phyloP scores from a whole-genome alignment of 2,113 vertebrate genomes.

The Gavialis gangeticus region DNA sequence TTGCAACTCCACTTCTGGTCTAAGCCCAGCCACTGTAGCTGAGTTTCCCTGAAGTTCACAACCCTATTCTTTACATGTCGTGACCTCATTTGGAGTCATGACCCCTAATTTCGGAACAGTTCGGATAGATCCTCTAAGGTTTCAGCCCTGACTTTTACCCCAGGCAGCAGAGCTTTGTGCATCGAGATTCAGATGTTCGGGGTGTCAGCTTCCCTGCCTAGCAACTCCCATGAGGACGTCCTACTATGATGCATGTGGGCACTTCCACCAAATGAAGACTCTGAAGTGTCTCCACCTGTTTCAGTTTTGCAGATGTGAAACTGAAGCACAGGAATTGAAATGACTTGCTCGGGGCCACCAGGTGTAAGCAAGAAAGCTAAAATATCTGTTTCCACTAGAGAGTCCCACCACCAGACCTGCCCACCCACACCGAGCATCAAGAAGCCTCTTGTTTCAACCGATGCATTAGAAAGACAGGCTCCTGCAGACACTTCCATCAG shows the following conservation, averaged over 20 bases:
- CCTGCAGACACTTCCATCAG: slow-evolving; percentile 5
- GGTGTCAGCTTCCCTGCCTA: too few relatives aligned
- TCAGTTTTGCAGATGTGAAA: neutral
- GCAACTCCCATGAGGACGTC: too few relatives aligned
- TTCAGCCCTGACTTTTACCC: neutral
- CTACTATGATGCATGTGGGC: too few relatives aligned
- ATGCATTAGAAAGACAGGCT: neutral
- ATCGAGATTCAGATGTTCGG: neutral
- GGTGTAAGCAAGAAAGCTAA: neutral
- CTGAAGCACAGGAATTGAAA: neutral
- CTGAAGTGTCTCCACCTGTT: neutral
- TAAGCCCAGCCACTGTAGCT: too few relatives aligned
- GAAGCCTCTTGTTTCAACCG: neutral
- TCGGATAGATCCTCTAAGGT: too few relatives aligned
- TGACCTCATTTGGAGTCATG: too few relatives aligned
- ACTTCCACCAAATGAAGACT: neutral
- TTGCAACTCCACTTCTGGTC: too few relatives aligned
- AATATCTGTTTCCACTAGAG: neutral
- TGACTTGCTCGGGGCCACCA: neutral
- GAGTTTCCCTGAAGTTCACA: too few relatives aligned
- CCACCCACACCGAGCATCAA: neutral
- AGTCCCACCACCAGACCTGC: neutral
- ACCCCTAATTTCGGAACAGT: too few relatives aligned
- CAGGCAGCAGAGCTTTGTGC: neutral
- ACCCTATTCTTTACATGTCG: too few relatives aligned